A percentile compares a stretch with the other conserved stretches of the same genome.
Evolutionary conservation across 2,888 invertebrate species (phyloP).

Genomic region (Graphium colonna): DNA sequence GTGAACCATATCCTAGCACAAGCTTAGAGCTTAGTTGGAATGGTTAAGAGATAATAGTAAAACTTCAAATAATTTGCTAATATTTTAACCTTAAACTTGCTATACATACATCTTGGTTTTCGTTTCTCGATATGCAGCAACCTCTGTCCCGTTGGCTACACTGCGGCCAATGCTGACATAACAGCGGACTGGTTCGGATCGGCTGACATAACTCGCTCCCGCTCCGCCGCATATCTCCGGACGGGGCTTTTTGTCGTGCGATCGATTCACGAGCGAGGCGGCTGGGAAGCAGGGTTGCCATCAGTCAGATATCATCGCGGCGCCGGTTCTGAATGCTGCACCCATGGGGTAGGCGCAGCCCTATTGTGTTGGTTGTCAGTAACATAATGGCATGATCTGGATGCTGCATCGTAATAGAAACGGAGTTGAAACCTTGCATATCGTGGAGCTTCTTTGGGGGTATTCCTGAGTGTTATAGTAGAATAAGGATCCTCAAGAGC

Average conservation of each 20-base stretch:
- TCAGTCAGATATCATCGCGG: neutral
- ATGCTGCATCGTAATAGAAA: too few relatives aligned
- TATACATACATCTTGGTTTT: neutral
- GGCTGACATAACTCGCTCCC: slow-evolving; percentile 38
- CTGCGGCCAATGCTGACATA: slow-evolving; percentile 36
- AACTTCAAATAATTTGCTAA: too few relatives aligned
- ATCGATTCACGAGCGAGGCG: slow-evolving; percentile 15
- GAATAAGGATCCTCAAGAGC: too few relatives aligned
- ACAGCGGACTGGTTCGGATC: slow-evolving; percentile 45
- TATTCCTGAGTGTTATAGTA: too few relatives aligned
- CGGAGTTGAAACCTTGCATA: too few relatives aligned
- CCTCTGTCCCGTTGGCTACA: slow-evolving; percentile 21
- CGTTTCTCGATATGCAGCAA: neutral
- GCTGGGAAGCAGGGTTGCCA: slow-evolving; percentile 8
- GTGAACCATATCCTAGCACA: too few relatives aligned
- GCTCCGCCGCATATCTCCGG: slow-evolving; percentile 27
- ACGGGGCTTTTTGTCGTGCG: slow-evolving; percentile 29
- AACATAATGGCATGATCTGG: too few relatives aligned
- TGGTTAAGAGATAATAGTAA: too few relatives aligned
- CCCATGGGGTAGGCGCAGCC: neutral
- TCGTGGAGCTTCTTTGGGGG: too few relatives aligned
- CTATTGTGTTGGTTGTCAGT: neutral
- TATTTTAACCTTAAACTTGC: neutral
- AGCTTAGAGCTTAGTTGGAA: too few relatives aligned
- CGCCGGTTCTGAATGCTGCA: neutral